These are phyloP conservation scores for Diplolepis rosae DNA, from an alignment of 2,888 invertebrate species.

Conservation along the genomic window DNA sequence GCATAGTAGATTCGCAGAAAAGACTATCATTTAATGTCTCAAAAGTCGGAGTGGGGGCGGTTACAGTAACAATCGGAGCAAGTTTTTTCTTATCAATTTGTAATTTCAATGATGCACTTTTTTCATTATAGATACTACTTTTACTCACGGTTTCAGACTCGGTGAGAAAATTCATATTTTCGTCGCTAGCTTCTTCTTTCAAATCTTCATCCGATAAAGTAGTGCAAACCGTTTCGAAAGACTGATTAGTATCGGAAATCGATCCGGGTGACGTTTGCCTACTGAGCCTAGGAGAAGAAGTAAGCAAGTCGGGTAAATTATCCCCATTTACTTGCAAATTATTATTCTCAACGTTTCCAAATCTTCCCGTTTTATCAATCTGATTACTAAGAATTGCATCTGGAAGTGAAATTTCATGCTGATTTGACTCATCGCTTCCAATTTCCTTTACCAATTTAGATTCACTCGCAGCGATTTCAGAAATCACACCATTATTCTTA, in stretches of 20 bases:
- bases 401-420: conserved; percentile 40
- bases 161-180: not conserved
- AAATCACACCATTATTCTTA: conserved; percentile 5
- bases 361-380: not conserved
- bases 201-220: conserved; percentile 38
- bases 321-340: conserved; percentile 30
- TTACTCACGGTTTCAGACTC: conserved; percentile 21
- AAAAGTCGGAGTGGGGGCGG: conserved; percentile 63
- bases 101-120: conserved; percentile 34
- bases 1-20: conserved; percentile 47
- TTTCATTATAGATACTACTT: not conserved
- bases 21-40: conserved; percentile 50
- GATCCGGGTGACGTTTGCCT: conserved; percentile 52
- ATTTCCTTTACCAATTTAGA: not conserved
- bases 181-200: conserved; percentile 24
- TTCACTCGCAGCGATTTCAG: not conserved
- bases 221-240: conserved; percentile 49
- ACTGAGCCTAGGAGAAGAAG: conserved; percentile 60
- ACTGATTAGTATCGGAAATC: conserved; percentile 50
- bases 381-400: conserved; percentile 45
- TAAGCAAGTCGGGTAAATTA: conserved; percentile 63
- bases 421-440: not conserved
- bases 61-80: conserved; percentile 55
- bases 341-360: too few species aligned
- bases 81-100: conserved; percentile 15